Conservation (phyloP, 2,113 vertebrate genomes). For the Carlito syrichta region DNA sequence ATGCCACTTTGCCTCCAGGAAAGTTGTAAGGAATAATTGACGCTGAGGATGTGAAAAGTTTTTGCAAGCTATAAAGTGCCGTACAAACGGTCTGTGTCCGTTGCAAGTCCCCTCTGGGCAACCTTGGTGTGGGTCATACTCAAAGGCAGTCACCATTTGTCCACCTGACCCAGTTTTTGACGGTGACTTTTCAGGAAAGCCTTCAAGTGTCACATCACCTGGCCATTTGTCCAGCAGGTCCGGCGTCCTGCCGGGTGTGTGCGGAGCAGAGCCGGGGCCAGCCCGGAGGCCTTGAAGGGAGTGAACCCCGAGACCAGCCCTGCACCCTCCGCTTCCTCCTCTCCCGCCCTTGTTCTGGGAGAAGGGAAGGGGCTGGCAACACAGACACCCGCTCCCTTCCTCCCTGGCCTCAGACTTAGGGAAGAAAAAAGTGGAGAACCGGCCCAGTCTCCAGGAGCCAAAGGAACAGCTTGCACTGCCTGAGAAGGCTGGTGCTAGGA, state of each 20-base stretch:
- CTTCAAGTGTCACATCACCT: background rate
- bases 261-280: background rate
- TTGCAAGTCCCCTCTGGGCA: background rate
- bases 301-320: background rate
- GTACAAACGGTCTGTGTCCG: background rate
- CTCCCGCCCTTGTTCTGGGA: background rate
- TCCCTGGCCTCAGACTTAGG: background rate
- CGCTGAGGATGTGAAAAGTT: background rate
- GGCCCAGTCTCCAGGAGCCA: constrained; percentile 44
- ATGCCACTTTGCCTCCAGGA: background rate
- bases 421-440: constrained; percentile 4
- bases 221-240: background rate
- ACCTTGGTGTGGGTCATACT: background rate
- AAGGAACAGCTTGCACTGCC: constrained; percentile 66
- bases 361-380: background rate
- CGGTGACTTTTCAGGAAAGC: constrained; percentile 63
- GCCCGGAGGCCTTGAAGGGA: fast-evolving
- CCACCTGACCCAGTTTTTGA: background rate
- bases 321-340: background rate
- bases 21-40: background rate
- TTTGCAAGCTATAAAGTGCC: background rate
- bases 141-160: background rate
- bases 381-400: background rate
- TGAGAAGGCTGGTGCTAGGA: constrained; percentile 51
- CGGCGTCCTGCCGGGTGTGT: background rate